Percentiles rank a stretch among this genome's conserved stretches.
Conservation (phyloP, 2,113 vertebrate genomes). For the Equus przewalskii region DNA sequence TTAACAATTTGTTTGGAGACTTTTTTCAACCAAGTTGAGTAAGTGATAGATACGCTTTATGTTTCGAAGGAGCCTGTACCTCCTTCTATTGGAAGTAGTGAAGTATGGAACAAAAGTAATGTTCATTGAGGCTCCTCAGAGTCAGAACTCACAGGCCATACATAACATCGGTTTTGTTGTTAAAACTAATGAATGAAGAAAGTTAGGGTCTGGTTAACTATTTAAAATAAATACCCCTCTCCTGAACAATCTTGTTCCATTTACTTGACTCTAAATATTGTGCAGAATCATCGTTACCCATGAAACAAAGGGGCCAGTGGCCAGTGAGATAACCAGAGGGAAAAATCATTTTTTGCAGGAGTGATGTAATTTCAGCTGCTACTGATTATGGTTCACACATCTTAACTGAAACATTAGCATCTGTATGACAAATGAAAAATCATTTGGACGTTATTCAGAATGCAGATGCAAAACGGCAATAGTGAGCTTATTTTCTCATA, state of each 20-base stretch:
- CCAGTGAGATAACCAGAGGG: background rate
- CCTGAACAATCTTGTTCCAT: background rate
- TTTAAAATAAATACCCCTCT: background rate
- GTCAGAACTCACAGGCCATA: background rate
- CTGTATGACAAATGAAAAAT: background rate
- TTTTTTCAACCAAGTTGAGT: background rate
- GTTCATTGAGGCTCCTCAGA: background rate
- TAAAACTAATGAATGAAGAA: slow-evolving; percentile 22
- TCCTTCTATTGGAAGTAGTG: background rate
- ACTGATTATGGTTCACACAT: background rate
- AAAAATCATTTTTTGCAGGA: background rate
- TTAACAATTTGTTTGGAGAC: background rate
- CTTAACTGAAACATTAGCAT: background rate
- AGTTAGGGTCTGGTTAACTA: background rate
- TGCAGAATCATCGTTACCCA: background rate
- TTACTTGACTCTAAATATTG: background rate
- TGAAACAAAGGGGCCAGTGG: background rate
- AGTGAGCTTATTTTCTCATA: background rate
- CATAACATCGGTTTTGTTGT: background rate
- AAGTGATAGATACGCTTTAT: background rate
- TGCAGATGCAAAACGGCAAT: background rate
- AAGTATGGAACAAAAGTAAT: background rate
- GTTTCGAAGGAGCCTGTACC: background rate
- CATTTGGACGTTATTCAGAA: background rate
- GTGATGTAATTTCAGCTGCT: background rate